A percentile compares a stretch with the other conserved stretches of the same genome.
Evolutionary conservation across 2,113 vertebrate species (phyloP).

Genomic region (Dipodomys spectabilis): DNA sequence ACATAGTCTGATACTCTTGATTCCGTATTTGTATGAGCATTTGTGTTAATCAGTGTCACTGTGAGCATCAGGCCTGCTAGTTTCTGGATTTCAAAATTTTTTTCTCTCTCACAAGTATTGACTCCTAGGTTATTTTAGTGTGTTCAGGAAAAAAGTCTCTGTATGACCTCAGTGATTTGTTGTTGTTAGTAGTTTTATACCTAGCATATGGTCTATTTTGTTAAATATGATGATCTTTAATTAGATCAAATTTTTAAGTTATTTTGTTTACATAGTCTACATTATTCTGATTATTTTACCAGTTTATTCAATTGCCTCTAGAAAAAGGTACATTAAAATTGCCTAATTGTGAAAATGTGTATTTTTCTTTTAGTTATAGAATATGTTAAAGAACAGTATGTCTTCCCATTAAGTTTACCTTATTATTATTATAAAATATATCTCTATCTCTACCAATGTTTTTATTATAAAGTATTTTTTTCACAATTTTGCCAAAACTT

Average conservation of each 20-base stretch:
- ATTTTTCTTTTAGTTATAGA: background rate
- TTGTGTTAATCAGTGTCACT: background rate
- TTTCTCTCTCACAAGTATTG: background rate
- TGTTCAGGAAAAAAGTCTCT: background rate
- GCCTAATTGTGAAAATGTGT: background rate
- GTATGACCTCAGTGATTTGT: background rate
- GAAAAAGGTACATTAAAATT: background rate
- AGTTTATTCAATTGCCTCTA: background rate
- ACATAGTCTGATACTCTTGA: background rate
- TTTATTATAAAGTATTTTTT: constrained; percentile 29
- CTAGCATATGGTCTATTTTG: background rate
- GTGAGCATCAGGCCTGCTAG: background rate
- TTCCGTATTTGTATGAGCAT: background rate
- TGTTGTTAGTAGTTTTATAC: background rate
- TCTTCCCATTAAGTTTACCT: background rate
- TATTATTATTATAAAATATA: background rate
- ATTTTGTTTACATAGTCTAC: background rate
- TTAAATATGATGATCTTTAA: background rate
- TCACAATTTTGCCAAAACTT: background rate
- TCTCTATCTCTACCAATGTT: background rate
- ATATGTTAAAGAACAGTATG: background rate
- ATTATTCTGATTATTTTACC: background rate
- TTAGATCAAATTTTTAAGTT: background rate
- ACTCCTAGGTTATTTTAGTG: background rate
- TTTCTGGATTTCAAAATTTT: background rate